Conservation (phyloP, 2,113 vertebrate genomes). For the Phasianus colchicus region DNA sequence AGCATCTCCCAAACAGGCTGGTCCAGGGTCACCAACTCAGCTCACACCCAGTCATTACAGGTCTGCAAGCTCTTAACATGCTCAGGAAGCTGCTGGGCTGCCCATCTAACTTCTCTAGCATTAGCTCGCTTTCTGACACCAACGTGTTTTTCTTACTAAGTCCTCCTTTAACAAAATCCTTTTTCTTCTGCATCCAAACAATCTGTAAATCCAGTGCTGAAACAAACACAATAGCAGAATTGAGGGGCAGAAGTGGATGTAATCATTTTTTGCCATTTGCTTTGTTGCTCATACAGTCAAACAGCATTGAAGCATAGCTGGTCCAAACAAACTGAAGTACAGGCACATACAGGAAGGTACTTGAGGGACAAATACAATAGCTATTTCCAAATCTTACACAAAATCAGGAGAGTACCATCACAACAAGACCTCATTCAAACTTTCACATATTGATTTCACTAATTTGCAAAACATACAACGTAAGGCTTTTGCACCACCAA, state of each 20-base stretch:
- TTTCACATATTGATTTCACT: not conserved
- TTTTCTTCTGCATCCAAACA: not conserved
- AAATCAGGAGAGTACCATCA: not conserved
- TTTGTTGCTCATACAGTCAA: not conserved
- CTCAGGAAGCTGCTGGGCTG: not conserved
- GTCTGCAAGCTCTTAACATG: not conserved
- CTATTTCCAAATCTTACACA: not conserved
- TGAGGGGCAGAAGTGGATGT: fast-evolving
- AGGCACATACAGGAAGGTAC: not conserved
- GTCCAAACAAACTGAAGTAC: fast-evolving
- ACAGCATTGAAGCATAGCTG: not conserved
- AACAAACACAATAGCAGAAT: not conserved
- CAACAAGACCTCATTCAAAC: not conserved
- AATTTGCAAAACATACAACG: not conserved
- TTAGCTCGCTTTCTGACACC: not conserved
- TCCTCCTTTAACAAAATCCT: not conserved
- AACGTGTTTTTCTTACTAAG: not conserved
- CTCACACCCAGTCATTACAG: not conserved
- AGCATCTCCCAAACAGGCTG: fast-evolving
- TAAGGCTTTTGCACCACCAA: not conserved
- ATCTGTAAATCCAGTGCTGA: not conserved
- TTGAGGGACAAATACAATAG: not conserved
- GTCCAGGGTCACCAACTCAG: fast-evolving
- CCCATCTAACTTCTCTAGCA: not conserved
- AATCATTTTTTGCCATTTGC: not conserved